Evolutionary conservation across 2,797 vertebrate species (phyloP).

Genomic region (Melanotaenia maccullochi): DNA sequence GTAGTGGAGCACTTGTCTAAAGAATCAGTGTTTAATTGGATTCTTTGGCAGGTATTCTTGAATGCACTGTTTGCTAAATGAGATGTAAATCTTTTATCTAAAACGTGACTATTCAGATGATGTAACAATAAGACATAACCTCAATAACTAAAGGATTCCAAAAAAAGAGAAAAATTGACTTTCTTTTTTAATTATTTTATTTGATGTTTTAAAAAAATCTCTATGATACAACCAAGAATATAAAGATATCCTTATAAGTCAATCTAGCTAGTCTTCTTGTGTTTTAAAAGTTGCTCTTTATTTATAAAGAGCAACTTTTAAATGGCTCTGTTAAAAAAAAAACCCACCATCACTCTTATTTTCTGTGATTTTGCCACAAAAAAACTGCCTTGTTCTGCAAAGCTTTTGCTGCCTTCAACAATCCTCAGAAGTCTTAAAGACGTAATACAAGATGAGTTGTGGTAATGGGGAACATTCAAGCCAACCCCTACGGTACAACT

Average conservation of each 20-base stretch:
- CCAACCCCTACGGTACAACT: conserved; percentile 37
- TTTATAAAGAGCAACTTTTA: no score
- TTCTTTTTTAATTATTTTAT: neutral
- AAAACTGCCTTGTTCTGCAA: conserved; percentile 19
- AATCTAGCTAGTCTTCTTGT: conserved; percentile 1
- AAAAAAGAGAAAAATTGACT: neutral
- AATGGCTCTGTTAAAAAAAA: neutral
- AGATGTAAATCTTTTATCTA: conserved; percentile 39
- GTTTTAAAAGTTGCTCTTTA: no score
- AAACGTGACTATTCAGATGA: conserved; percentile 30
- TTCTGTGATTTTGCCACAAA: conserved; percentile 15
- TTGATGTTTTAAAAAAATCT: neutral
- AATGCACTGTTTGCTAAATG: conserved; percentile 34
- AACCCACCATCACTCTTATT: neutral
- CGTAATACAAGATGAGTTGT: conserved; percentile 23
- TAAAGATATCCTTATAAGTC: conserved; percentile 11
- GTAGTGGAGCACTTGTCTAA: conserved; percentile 28
- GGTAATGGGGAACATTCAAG: conserved; percentile 41
- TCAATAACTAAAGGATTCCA: conserved; percentile 4
- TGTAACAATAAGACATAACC: conserved; percentile 24
- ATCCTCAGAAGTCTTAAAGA: conserved; percentile 23
- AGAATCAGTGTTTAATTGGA: conserved; percentile 26
- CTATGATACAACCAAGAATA: neutral
- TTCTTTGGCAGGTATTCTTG: conserved; percentile 22
- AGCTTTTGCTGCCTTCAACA: conserved; percentile 22